Conservation (phyloP, 2,797 vertebrate genomes). For the Chiropotes sagulatus region DNA sequence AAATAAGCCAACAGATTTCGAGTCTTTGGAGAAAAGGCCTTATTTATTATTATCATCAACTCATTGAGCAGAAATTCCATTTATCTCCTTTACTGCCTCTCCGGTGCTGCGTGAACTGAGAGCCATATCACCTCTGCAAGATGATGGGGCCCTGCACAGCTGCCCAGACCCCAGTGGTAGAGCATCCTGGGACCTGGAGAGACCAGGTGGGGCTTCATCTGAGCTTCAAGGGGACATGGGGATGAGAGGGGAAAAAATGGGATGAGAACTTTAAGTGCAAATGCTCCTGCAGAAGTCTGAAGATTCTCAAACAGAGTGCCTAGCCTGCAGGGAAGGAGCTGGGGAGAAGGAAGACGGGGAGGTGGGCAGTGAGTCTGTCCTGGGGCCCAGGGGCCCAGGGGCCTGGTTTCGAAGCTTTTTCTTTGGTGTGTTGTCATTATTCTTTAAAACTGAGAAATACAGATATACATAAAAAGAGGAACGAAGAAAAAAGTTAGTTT, state of each 20-base stretch:
- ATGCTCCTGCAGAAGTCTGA: accelerated
- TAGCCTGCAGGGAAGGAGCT: background rate
- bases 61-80: slow-evolving; percentile 47
- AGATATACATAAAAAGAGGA: background rate
- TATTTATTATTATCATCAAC: slow-evolving; percentile 62
- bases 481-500: slow-evolving; percentile 25
- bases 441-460: slow-evolving; percentile 35
- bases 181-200: background rate
- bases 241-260: background rate
- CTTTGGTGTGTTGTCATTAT: background rate
- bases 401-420: background rate
- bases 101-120: background rate
- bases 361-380: background rate
- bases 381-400: background rate
- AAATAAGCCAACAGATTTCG: slow-evolving; percentile 50
- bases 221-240: background rate
- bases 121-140: background rate
- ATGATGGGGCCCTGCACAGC: background rate
- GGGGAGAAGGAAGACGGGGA: background rate
- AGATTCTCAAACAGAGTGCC: background rate
- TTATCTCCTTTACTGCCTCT: slow-evolving; percentile 14
- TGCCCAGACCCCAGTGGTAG: background rate
- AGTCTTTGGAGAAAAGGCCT: slow-evolving; percentile 63
- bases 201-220: background rate
- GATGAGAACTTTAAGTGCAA: background rate